Base-by-base conservation (phyloP, 2,113 vertebrate species). In the Rhinolophus ferrumequinum region DNA sequence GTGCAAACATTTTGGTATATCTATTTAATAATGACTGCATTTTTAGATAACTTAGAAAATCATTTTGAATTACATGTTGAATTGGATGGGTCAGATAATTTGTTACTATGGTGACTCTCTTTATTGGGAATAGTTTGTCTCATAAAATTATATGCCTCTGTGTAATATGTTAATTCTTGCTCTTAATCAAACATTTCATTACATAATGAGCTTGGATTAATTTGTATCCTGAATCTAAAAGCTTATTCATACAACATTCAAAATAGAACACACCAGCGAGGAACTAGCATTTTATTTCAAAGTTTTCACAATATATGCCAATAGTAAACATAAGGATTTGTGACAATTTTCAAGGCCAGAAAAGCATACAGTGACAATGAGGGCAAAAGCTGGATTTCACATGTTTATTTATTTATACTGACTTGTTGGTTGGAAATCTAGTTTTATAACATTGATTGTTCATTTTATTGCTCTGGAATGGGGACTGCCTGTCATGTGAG, bases 101-200 rank as follows among this genome's bases (percentile, higher is more conserved):
- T 96, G 95, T 93, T 96, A 22, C 96, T 88, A 93, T 97, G 94
- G 88, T 96, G 97, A 95, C 66, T 94, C 82, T 96, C 82, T 90
- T 94, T 89, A 89, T 52, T 96, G 73, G 38, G 41, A 96, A 94
- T 73, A 85, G 52, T 96, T 96, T 90, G 69, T 86, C 89, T 97
- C 91, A 67, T 96, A 93, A 89, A 96, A 96, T 96, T 94, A 96
- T 95, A 89, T 93, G 92, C 89, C 52, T 95, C 64, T 90, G 58
- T 94, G 60, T 87, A 96, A 76, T 93, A 72, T 91, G 86, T 90
- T 97, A 96, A 97, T 97, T 97, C 35, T 92, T 93, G 30, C 79
- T 84, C 80, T 73, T 81, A 93, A 95, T 97, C 95, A 97, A 94
- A 94, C 58, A 79, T 84, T 94, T 96, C 96, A 94, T 95, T 97